Base-by-base conservation (phyloP, 2,888 invertebrate genomes). In the Amphipoea oculea region DNA sequence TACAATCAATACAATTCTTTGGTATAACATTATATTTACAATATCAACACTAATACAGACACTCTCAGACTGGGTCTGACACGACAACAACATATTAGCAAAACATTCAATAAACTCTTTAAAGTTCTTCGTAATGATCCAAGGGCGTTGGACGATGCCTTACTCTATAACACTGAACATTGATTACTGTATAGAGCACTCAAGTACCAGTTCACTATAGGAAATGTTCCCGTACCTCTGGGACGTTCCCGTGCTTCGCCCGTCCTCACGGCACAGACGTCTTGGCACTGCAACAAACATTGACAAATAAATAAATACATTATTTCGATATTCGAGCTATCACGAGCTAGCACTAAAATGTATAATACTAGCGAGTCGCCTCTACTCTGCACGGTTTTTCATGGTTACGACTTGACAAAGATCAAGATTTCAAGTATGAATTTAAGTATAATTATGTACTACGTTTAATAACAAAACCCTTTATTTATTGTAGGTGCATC, bases 251-350 rank as follows among this genome's bases (percentile, higher is more conserved):
- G 84, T 92, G 92, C 75, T 89, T 90, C 69, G 89, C 90, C 91
- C 95, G 92, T 73, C 94, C 96, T 96, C 96, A 96, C 89, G 96
- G 96, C 91, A 96, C 89, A 75, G 96, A 95, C n/a, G 96, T 95
- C 87, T 96, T 96, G 62, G 92, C 95, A 81, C 96, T 96, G 95
- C 42, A 96, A 96, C 93, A 95, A 94, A 92, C 57, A 89, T 78
- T 69, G 67, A 57, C 40, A 71, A 57, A 40, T 40, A 48, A 62
- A 14, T 54, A 57, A 23, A 57, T 23, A 57, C 7, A 14, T 62
- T 62, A 14, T 29, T 2, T n/a, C n/a, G n/a, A 62, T 12, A 60
- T 60, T 60, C 2, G 14, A 29, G 29, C 63, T 65, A 65, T 11
- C 20, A 40, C 11, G 14, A 29, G 60, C 63, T 65, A 65, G 11